A percentile compares a stretch with the other conserved stretches of the same genome.
These are phyloP conservation scores for Cyanoderma ruficeps DNA, from an alignment of 2,113 vertebrate species.

Conservation along the genomic window DNA sequence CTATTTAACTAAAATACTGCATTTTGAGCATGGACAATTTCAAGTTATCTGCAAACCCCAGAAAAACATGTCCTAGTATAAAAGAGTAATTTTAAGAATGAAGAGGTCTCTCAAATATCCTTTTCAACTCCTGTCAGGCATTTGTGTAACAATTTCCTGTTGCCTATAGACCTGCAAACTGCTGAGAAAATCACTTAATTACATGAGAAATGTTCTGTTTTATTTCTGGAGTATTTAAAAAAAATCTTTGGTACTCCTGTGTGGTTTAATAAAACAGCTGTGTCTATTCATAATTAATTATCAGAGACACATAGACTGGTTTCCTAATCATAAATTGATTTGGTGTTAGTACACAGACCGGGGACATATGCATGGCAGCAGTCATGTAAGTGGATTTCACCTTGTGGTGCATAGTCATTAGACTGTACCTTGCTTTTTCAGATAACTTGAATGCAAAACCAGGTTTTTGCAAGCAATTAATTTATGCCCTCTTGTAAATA, in stretches of 20 bases:
- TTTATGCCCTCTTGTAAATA: not conserved
- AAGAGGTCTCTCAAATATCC: not conserved
- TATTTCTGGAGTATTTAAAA: not conserved
- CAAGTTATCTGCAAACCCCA: not conserved
- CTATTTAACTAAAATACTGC: not conserved
- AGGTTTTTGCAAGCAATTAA: not conserved
- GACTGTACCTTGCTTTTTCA: not conserved
- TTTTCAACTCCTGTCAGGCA: not conserved
- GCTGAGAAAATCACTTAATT: not conserved
- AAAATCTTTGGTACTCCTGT: not conserved
- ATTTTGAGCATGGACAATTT: not conserved
- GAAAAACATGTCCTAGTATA: not conserved
- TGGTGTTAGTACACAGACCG: conserved; percentile 31
- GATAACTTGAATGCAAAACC: not conserved
- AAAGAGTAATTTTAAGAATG: not conserved
- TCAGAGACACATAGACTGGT: conserved; percentile 13
- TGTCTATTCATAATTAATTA: conserved; percentile 63
- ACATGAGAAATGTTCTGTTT: not conserved
- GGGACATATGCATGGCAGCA: not conserved
- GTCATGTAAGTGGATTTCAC: conserved; percentile 22
- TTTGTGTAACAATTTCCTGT: not conserved
- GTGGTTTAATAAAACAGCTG: conserved; percentile 56
- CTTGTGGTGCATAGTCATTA: not conserved
- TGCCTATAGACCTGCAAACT: not conserved
- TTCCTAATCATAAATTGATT: conserved; percentile 62